Evolutionary conservation across 2,113 vertebrate species (phyloP), one percentile per base, ranked within the genome.

Genomic region (Camelus bactrianus): DNA sequence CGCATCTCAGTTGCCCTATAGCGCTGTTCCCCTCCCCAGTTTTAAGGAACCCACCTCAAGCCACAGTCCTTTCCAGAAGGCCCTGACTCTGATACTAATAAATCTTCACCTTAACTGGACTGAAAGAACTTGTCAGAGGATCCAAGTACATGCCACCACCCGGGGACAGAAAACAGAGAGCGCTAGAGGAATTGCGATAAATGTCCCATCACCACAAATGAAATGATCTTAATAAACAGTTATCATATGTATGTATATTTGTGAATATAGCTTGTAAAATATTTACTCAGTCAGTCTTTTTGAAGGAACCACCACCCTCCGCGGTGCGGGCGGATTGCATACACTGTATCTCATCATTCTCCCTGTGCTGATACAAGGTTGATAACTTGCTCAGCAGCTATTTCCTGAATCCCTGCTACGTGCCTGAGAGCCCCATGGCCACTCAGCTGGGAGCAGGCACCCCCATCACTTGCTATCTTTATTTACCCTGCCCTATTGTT

Each of bases 391-490:
- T 26, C 67, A 7, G 2, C 20, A 6, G 48, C 6, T 8, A 0
- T 26, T 60, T 82, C 76, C 90, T 20, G 58, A 30, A 28, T 1
- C 8, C 50, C 83, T 26, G 14, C 83, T 28, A 1, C 1, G 35
- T 13, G 13, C 52, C 10, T 0, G 64, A 58, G 75, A 2, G 13
- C 14, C 16, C 0, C 48, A 4, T 32, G 19, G 14, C 13, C 3
- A 8, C 8, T 24, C 32, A 0, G 64, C 38, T 14, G 64, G 2
- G 42, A 14, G 3, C 0, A 42, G 0, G 82, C 16, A 1, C 24
- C 50, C 15, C 38, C 0, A 1, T 22, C 6, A 3, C 9, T 22
- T 12, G n/a, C 65, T 14, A 0, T 2, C 42, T 19, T 8, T 22
- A 32, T 4, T 20, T 42, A 7, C 32, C 50, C 38, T 22, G 17